These are phyloP conservation scores for Cyclophora punctaria DNA, from an alignment of 2,888 invertebrate species.

Conservation along the genomic window DNA sequence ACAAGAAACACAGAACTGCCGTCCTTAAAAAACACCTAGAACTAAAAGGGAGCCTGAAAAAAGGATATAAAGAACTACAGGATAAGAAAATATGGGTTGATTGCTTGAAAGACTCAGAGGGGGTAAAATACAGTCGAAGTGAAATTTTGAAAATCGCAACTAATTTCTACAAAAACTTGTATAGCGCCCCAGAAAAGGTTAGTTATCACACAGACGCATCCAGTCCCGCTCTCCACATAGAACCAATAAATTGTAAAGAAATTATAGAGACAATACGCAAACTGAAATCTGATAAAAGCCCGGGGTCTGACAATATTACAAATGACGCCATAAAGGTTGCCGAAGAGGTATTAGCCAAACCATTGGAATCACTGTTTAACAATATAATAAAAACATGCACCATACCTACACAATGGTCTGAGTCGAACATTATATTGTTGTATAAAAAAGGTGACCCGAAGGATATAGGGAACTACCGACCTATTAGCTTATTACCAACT, in stretches of 20 bases:
- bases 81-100: slow-evolving; percentile 5
- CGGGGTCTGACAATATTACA: slow-evolving; percentile 5
- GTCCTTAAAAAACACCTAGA: slow-evolving; percentile 2
- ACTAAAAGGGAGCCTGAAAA: slow-evolving; percentile 2
- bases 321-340: slow-evolving; percentile 9
- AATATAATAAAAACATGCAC: slow-evolving; percentile 2
- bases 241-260: background rate
- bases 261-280: background rate
- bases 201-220: background rate
- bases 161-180: slow-evolving; percentile 4
- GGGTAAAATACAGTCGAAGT: slow-evolving; percentile 1
- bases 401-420: slow-evolving; percentile 1
- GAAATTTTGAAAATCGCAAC: slow-evolving; percentile 4
- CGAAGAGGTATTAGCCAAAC: background rate
- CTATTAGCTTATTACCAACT: slow-evolving; percentile 5
- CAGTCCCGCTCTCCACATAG: too few species aligned
- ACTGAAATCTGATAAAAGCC: slow-evolving; percentile 4
- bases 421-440: slow-evolving; percentile 6
- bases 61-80: slow-evolving; percentile 5
- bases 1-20: slow-evolving; percentile 2
- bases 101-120: slow-evolving; percentile 1
- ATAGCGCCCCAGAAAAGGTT: background rate
- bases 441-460: slow-evolving; percentile 7
- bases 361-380: slow-evolving; percentile 2
- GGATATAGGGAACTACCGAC: slow-evolving; percentile 4